Evolutionary conservation across 2,797 vertebrate species (phyloP).

Genomic region (Chaetodon trifasciatus): DNA sequence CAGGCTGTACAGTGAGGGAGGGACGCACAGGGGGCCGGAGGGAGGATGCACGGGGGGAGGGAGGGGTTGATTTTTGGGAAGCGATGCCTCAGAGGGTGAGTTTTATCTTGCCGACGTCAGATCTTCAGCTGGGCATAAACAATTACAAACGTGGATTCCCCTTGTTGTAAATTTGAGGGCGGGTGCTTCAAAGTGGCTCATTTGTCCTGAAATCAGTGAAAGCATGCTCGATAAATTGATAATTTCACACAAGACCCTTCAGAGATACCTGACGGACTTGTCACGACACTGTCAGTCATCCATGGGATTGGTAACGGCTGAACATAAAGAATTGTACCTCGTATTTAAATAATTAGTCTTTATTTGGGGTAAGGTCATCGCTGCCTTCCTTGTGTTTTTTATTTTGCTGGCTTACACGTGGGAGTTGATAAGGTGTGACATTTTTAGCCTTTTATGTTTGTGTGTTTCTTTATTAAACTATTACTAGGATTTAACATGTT

Average conservation of each 20-base stretch:
- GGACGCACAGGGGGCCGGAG: slow-evolving; percentile 43
- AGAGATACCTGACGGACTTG: slow-evolving; percentile 76
- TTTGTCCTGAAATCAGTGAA: slow-evolving; percentile 71
- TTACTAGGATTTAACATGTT: slow-evolving; percentile 75
- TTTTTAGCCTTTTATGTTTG: slow-evolving; percentile 82
- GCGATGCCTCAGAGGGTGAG: slow-evolving; percentile 64
- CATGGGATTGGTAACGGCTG: slow-evolving; percentile 68
- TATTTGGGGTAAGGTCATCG: slow-evolving; percentile 70
- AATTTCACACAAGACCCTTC: slow-evolving; percentile 72
- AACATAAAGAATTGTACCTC: slow-evolving; percentile 78
- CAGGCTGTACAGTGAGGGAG: slow-evolving; percentile 92
- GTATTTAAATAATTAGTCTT: slow-evolving; percentile 83
- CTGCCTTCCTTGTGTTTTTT: slow-evolving; percentile 73
- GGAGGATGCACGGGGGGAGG: slow-evolving; percentile 40
- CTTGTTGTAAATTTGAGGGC: slow-evolving; percentile 61
- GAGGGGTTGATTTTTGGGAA: slow-evolving; percentile 67
- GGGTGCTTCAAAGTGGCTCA: slow-evolving; percentile 60
- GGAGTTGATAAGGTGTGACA: slow-evolving; percentile 65
- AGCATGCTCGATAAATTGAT: slow-evolving; percentile 75
- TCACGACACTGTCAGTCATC: slow-evolving; percentile 81
- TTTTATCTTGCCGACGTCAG: slow-evolving; percentile 53
- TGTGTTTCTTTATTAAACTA: slow-evolving; percentile 80
- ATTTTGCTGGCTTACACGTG: slow-evolving; percentile 68
- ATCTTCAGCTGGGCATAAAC: slow-evolving; percentile 67
- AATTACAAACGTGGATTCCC: slow-evolving; percentile 59